phyloP scores from a whole-genome alignment of 2,797 vertebrate species.

The Tympanoctomys barrerae region DNA sequence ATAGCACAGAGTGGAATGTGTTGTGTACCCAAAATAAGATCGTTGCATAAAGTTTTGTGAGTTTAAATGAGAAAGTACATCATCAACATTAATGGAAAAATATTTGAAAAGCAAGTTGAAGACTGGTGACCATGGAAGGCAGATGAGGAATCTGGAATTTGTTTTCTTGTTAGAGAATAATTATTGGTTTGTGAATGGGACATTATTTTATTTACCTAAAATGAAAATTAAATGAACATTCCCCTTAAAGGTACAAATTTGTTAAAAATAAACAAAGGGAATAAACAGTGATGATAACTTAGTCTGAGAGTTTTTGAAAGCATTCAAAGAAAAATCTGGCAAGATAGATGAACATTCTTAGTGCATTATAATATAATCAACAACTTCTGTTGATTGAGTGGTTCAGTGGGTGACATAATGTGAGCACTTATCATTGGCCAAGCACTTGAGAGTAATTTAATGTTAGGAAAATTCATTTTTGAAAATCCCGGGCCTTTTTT shows the following conservation, averaged over 20 bases:
- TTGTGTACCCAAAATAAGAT: not conserved
- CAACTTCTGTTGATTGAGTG: not conserved
- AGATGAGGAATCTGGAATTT: not conserved
- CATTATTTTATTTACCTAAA: not conserved
- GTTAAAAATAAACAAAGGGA: not conserved
- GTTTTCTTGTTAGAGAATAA: not conserved
- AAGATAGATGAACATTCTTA: not conserved
- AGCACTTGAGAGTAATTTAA: not conserved
- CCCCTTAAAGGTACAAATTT: not conserved
- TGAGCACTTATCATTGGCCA: not conserved
- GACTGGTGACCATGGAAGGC: not conserved
- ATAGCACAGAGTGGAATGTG: not conserved
- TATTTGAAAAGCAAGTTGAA: not conserved
- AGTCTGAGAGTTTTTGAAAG: not conserved
- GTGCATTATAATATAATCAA: not conserved
- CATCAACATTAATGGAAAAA: not conserved
- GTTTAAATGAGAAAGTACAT: not conserved
- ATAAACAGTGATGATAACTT: not conserved
- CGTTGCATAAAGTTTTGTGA: not conserved
- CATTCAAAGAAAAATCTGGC: not conserved
- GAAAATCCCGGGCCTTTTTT: not conserved
- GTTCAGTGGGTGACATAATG: not conserved
- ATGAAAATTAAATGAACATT: not conserved
- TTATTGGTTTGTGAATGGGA: not conserved
- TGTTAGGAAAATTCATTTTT: slow-evolving; percentile 25